Evolutionary conservation across 2,888 invertebrate species (phyloP).

Genomic region (Brachynemurus nebulosus): DNA sequence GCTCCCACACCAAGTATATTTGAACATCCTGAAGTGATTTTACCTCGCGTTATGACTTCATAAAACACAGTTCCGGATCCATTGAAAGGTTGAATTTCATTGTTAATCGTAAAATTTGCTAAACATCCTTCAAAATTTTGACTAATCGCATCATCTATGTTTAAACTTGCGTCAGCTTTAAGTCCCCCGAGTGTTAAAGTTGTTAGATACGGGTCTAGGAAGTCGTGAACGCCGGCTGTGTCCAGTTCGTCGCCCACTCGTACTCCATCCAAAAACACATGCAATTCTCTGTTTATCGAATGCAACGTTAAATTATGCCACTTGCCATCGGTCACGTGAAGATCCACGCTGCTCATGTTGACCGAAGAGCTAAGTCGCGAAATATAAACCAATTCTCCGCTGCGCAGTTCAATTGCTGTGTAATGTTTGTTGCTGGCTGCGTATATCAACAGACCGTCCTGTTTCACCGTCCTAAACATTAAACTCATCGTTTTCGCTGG

Average conservation of each 20-base stretch:
- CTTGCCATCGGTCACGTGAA: constrained; percentile 58
- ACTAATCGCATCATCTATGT: constrained; percentile 34
- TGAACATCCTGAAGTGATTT: constrained; percentile 59
- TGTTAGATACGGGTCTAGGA: constrained; percentile 79
- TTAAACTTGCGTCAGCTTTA: constrained; percentile 43
- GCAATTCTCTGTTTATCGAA: constrained; percentile 54
- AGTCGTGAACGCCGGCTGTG: constrained; percentile 76
- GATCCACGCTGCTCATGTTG: constrained; percentile 63
- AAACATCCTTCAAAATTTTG: constrained; percentile 78
- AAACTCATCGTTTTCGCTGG: constrained; percentile 61
- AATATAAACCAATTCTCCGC: constrained; percentile 64
- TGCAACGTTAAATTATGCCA: constrained; percentile 82
- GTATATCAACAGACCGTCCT: constrained; percentile 70
- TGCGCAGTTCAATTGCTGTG: constrained; percentile 63
- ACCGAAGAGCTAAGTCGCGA: constrained; percentile 66
- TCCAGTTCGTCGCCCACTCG: constrained; percentile 75
- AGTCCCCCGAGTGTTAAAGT: constrained; percentile 68
- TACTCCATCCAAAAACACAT: constrained; percentile 53
- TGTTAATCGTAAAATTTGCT: constrained; percentile 77
- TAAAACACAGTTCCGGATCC: constrained; percentile 73
- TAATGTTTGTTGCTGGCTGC: constrained; percentile 78
- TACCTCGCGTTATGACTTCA: constrained; percentile 55
- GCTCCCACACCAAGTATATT: constrained; percentile 62
- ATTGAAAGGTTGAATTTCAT: constrained; percentile 78
- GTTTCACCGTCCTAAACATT: constrained; percentile 64